Conservation (phyloP, 1,140 invertebrate genomes). For the Archegozetes longisetosus region DNA sequence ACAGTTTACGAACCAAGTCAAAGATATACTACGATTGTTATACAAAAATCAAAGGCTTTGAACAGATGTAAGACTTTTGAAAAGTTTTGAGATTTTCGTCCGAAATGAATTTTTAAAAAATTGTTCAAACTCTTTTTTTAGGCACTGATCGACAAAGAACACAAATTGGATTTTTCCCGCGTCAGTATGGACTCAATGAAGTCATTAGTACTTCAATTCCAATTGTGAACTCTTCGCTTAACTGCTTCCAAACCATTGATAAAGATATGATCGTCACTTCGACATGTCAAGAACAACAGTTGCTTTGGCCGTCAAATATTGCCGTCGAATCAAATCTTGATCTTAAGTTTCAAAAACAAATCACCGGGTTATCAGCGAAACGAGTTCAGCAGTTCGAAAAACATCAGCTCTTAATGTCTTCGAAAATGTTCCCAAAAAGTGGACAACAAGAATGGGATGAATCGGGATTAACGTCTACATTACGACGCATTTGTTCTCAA, state of each 20-base stretch:
- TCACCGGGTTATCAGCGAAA: neutral
- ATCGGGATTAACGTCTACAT: neutral
- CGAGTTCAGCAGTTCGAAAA: neutral
- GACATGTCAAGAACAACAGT: slow-evolving; percentile 1
- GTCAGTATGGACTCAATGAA: neutral
- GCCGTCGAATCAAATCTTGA: neutral
- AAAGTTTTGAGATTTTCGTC: neutral
- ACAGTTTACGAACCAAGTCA: slow-evolving; percentile 8
- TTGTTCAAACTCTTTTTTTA: too few relatives aligned
- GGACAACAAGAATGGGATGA: neutral
- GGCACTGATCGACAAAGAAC: slow-evolving; percentile 3
- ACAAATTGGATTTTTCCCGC: slow-evolving; percentile 9
- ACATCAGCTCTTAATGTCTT: neutral
- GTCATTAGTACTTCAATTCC: slow-evolving; percentile 7
- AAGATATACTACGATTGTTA: neutral
- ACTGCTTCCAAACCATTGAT: slow-evolving; percentile 2
- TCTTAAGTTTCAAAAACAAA: neutral
- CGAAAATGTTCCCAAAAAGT: neutral
- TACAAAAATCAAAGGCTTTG: slow-evolving; percentile 5
- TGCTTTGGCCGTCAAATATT: neutral
- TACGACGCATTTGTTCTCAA: neutral
- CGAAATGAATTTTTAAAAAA: neutral
- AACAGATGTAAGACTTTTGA: slow-evolving; percentile 5
- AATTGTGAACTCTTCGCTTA: neutral
- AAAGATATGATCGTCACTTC: neutral